Conservation (phyloP, 2,113 vertebrate species). For the Piliocolobus tephrosceles region DNA sequence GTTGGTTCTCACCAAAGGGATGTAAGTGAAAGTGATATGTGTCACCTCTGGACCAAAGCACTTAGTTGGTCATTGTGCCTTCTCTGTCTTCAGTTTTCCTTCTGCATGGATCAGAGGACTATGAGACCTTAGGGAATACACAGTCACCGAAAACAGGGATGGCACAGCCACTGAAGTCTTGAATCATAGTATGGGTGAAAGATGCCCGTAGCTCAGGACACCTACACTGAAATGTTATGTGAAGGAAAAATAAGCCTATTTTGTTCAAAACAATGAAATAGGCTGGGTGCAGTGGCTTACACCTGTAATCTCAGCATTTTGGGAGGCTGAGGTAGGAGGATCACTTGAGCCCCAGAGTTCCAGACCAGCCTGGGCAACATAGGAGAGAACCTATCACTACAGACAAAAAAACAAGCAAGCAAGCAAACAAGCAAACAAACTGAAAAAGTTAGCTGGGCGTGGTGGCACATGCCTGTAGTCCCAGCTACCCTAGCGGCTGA, state of each 20-base stretch:
- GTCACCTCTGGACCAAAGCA: too few relatives aligned
- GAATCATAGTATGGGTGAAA: not conserved
- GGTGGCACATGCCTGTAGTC: too few relatives aligned
- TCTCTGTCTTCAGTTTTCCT: not conserved
- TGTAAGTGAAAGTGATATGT: not conserved
- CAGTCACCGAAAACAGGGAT: not conserved
- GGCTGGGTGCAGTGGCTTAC: too few relatives aligned
- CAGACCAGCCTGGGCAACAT: too few relatives aligned
- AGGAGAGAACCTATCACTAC: too few relatives aligned
- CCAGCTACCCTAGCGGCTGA: too few relatives aligned
- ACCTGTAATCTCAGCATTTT: too few relatives aligned
- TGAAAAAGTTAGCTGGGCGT: too few relatives aligned
- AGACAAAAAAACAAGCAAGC: too few relatives aligned
- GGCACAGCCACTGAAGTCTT: not conserved
- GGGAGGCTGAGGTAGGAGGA: too few relatives aligned
- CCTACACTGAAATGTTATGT: not conserved
- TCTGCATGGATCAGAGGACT: not conserved
- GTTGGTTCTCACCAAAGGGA: not conserved
- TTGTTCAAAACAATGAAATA: not conserved
- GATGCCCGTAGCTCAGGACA: not conserved
- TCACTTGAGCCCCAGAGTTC: too few relatives aligned
- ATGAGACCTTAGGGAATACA: not conserved
- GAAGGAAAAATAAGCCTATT: not conserved
- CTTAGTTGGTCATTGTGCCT: not conserved
- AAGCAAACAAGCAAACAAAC: too few relatives aligned